Evolutionary conservation across 2,888 invertebrate species (phyloP).

Genomic region (Dromius quadrimaculatus): DNA sequence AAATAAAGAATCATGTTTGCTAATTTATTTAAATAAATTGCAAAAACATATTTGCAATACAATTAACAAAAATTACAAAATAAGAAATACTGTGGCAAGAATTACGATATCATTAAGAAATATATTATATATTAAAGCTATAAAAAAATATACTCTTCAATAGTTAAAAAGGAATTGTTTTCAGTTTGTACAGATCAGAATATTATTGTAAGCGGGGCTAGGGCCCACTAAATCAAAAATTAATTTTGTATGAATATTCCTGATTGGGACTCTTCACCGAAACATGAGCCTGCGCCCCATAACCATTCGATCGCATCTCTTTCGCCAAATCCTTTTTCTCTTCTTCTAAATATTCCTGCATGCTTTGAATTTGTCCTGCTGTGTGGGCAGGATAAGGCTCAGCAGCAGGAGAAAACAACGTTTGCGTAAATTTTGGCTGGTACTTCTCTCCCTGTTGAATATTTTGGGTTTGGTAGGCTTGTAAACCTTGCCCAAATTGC

Average conservation of each 20-base stretch:
- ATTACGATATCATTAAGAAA: too few species aligned
- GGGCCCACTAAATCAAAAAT: too few species aligned
- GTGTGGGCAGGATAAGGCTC: conserved; percentile 35
- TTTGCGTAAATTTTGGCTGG: neutral
- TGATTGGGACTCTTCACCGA: neutral
- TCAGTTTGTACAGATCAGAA: too few species aligned
- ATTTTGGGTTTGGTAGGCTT: conserved; percentile 1
- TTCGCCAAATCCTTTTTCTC: conserved; percentile 14
- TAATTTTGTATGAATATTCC: conserved; percentile 29
- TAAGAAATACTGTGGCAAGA: too few species aligned
- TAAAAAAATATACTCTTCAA: too few species aligned
- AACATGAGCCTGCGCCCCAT: neutral
- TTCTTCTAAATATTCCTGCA: conserved; percentile 19
- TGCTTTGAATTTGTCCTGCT: conserved; percentile 33
- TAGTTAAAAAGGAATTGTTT: too few species aligned
- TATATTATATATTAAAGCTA: too few species aligned
- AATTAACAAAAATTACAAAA: too few species aligned
- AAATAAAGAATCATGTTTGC: too few species aligned
- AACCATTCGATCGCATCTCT: neutral
- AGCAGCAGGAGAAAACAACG: conserved; percentile 25
- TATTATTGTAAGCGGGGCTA: too few species aligned
- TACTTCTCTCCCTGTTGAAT: neutral
- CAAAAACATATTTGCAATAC: too few species aligned
- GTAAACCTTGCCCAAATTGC: neutral
- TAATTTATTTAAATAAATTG: too few species aligned